These are phyloP conservation scores for Danaus melanippus DNA, from an alignment of 1,140 invertebrate genomes.

Conservation along the genomic window DNA sequence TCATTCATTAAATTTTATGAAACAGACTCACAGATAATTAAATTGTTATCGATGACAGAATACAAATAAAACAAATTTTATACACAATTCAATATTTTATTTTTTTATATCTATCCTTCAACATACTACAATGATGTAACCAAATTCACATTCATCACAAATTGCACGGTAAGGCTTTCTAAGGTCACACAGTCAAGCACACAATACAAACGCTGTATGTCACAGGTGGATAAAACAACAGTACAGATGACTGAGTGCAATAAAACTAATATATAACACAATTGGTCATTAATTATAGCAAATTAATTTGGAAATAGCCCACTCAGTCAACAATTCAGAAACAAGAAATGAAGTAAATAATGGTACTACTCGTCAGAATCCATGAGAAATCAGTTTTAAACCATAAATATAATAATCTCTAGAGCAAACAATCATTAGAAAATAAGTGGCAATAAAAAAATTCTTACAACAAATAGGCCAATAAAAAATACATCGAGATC, in stretches of 20 bases:
- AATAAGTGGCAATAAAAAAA: constrained; percentile 1
- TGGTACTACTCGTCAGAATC: too few species aligned
- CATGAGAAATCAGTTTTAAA: too few species aligned
- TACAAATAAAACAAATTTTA: constrained; percentile 45
- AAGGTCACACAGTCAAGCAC: constrained; percentile 8
- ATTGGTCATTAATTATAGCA: too few species aligned
- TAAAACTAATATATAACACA: too few species aligned
- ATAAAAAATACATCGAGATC: constrained; percentile 9
- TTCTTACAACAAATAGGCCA: constrained; percentile 12
- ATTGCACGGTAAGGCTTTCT: constrained; percentile 53
- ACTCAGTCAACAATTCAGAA: too few species aligned
- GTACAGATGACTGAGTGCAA: too few species aligned
- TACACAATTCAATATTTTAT: constrained; percentile 64
- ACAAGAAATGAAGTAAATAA: too few species aligned
- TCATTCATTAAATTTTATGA: not conserved
- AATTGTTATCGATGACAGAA: constrained; percentile 10
- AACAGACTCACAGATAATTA: constrained; percentile 4
- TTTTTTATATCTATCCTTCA: constrained; percentile 53
- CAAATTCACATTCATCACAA: constrained; percentile 57
- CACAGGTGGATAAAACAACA: too few species aligned
- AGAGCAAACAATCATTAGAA: not conserved
- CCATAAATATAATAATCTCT: too few species aligned
- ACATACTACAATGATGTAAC: constrained; percentile 57
- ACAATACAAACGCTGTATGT: too few species aligned
- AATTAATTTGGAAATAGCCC: too few species aligned